These are phyloP conservation scores for Lottia scabra DNA, from an alignment of 2,888 invertebrate genomes.

Conservation along the genomic window DNA sequence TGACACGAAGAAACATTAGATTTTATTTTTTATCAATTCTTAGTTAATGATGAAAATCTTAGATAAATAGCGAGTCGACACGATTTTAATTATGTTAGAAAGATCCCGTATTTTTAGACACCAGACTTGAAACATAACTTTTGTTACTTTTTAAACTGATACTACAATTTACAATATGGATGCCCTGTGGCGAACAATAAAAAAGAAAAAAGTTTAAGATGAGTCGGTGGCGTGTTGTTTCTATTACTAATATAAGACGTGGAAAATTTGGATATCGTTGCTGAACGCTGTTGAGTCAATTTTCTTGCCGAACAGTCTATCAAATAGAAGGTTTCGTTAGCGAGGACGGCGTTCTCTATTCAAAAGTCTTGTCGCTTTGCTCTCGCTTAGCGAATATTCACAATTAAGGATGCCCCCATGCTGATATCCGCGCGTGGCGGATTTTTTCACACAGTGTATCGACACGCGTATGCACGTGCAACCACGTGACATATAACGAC, in stretches of 20 bases:
- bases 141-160: neutral
- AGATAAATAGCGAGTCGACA: neutral
- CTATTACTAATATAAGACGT: neutral
- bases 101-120: neutral
- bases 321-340: conserved; percentile 1
- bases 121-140: neutral
- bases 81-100: neutral
- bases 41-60: too few relatives aligned
- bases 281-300: neutral
- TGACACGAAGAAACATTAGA: too few relatives aligned
- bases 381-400: neutral
- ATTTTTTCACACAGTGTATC: neutral
- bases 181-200: neutral
- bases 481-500: neutral
- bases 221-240: neutral
- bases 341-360: neutral
- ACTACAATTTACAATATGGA: conserved; percentile 6
- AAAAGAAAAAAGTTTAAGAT: neutral
- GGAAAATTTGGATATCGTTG: neutral
- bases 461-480: neutral
- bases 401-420: conserved; percentile 3
- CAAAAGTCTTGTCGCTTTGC: neutral
- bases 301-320: neutral
- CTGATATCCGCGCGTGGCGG: neutral
- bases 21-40: too few relatives aligned